A percentile compares a stretch with the other conserved stretches of the same genome.
Evolutionary conservation across 1,140 invertebrate genomes (phyloP).

Genomic region (Vanessa atalanta): DNA sequence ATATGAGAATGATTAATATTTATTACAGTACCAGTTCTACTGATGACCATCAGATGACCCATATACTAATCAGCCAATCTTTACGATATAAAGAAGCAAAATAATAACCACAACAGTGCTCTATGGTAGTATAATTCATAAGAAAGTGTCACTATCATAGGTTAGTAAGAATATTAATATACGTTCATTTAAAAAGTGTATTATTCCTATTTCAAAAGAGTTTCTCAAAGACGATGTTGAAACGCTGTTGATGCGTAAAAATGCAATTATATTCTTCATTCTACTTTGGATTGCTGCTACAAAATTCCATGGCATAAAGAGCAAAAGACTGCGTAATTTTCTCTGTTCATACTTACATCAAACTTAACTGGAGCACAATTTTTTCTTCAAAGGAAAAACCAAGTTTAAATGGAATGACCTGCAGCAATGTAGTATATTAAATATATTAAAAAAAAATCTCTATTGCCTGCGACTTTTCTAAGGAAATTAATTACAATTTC

Average conservation of each 20-base stretch:
- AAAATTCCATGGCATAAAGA: constrained; percentile 32
- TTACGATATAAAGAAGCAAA: no score
- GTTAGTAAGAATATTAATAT: no score
- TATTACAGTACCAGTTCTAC: no score
- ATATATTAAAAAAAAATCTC: not conserved
- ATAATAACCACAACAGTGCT: no score
- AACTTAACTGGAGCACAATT: constrained; percentile 27
- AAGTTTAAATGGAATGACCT: not conserved
- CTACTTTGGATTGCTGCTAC: constrained; percentile 32
- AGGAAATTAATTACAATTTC: no score
- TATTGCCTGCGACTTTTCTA: not conserved
- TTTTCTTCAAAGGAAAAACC: constrained; percentile 28
- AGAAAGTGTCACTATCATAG: no score
- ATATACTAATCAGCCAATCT: no score
- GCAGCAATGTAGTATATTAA: not conserved
- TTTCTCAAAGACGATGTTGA: constrained; percentile 23
- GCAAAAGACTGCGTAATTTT: constrained; percentile 34
- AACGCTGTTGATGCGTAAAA: constrained; percentile 27
- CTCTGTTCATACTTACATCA: constrained; percentile 29
- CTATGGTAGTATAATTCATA: no score
- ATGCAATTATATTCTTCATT: constrained; percentile 36
- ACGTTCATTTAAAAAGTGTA: not conserved
- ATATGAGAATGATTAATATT: no score
- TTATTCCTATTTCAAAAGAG: constrained; percentile 10
- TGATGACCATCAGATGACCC: no score